Evolutionary conservation across 1,140 invertebrate genomes (phyloP), one percentile per base, ranked within the genome.

Genomic region (Araneus ventricosus): DNA sequence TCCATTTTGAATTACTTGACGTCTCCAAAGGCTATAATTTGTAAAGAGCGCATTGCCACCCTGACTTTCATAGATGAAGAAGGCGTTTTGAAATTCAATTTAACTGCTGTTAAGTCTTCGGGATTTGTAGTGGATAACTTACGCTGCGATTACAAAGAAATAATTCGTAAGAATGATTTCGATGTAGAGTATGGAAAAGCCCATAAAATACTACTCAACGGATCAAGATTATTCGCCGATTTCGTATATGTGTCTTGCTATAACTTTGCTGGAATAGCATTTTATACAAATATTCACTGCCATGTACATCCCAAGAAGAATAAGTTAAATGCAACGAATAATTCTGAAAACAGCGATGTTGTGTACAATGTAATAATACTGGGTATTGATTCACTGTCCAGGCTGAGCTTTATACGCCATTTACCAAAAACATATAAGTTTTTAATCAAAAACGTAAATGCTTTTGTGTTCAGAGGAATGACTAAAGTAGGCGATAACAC

Each of bases 361-460:
- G 6, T 24, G 10, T 91, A 94, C 82, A 94, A 94, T 95, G 75
- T 94, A 57, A 39, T 95, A 79, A 39, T 95, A 90, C 70, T 95
- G 45, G 94, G 95, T 92, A 93, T 94, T 24, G 94, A 94, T 95
- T 94, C 94, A 94, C 70, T 95, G 20, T 94, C 94, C 90, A 82
- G 94, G 95, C 89, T 93, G 88, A 86, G 95, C 91, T 87, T 94
- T 94, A 63, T 93, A 94, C 85, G 95, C 39, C 94, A 95, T 93
- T 95, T 95, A 94, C 93, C 94, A 93, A 84, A 93, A 79, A 88
- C 93, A 80, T 98, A 98, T 94, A 96, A 96, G 37, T 98, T 97
- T 95, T 95, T 99, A 39, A 97, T 96, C 0, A 95, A 98, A 17
- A 95, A 96, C 20, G 95, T 99, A 27, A 95, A 96, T 39, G 97